Evolutionary conservation across 35 echinoderm and acorn worm genomes (phyloP).

Genomic region (Eucidaris tribuloides): DNA sequence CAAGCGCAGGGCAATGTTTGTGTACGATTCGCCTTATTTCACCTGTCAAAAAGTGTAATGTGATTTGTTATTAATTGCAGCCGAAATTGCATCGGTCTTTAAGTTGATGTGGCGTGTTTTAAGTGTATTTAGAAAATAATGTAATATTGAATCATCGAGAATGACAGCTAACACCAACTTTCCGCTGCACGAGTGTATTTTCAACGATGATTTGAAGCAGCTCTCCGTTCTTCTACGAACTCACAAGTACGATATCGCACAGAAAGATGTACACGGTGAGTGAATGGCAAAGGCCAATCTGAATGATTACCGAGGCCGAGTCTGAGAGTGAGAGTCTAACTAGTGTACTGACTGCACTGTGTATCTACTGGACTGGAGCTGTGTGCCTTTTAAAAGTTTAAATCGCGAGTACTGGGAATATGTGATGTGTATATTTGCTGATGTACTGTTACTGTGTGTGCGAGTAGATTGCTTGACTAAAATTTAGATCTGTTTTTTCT

Average conservation of each 20-base stretch:
- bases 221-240: conserved; percentile 39
- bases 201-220: conserved; percentile 33
- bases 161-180: conserved; percentile 22
- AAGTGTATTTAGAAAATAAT: not conserved
- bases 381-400: not conserved
- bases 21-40: too few relatives aligned
- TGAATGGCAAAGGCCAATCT: not conserved
- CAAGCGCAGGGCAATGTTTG: not conserved
- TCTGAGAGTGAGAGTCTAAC: too few relatives aligned
- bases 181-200: conserved; percentile 53
- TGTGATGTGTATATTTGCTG: not conserved
- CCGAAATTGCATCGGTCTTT: too few relatives aligned
- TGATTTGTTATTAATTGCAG: too few relatives aligned
- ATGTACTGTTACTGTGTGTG: not conserved
- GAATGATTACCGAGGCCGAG: not conserved
- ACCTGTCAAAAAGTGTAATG: too few relatives aligned
- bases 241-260: conserved; percentile 44
- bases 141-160: not conserved
- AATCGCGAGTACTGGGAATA: not conserved
- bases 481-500: too few relatives aligned
- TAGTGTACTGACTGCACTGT: not conserved
- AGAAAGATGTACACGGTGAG: conserved; percentile 68
- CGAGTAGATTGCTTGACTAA: not conserved
- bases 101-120: too few relatives aligned
- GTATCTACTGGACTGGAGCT: not conserved